phyloP scores from a whole-genome alignment of 2,113 vertebrate genomes.

The Pedionomus torquatus region DNA sequence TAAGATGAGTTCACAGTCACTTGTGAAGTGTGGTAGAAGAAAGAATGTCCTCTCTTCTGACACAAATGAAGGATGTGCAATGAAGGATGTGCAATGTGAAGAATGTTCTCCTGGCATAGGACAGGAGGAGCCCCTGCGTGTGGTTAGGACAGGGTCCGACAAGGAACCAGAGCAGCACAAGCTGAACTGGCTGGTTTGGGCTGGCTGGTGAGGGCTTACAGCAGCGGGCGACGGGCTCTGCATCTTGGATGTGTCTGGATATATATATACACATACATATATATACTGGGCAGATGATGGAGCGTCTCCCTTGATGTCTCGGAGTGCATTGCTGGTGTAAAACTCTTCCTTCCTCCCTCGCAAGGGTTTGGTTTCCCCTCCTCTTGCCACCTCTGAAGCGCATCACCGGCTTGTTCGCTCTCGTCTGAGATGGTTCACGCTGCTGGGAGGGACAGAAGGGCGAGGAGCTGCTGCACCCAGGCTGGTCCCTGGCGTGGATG shows the following conservation, averaged over 20 bases:
- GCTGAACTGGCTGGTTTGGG: neutral
- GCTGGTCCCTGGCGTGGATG: neutral
- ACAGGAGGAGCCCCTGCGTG: accelerated
- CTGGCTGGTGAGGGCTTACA: neutral
- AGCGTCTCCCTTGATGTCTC: neutral
- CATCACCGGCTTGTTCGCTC: neutral
- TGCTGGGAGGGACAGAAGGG: neutral
- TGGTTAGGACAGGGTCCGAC: neutral
- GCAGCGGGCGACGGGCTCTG: neutral
- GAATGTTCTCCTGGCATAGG: neutral
- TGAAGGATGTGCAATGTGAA: accelerated
- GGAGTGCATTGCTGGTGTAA: neutral
- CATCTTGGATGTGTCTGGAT: accelerated
- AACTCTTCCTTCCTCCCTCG: neutral
- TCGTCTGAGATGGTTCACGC: neutral
- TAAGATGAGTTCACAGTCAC: neutral
- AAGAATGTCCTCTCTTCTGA: neutral
- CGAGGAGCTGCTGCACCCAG: neutral
- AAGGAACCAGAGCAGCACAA: neutral
- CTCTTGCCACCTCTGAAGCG: neutral
- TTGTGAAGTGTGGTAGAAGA: neutral
- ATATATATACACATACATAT: accelerated
- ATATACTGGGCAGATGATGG: neutral
- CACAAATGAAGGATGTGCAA: neutral
- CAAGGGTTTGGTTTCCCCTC: too few species aligned